These are phyloP conservation scores for Aplodontia rufa DNA, from an alignment of 2,113 vertebrate genomes.

Conservation along the genomic window DNA sequence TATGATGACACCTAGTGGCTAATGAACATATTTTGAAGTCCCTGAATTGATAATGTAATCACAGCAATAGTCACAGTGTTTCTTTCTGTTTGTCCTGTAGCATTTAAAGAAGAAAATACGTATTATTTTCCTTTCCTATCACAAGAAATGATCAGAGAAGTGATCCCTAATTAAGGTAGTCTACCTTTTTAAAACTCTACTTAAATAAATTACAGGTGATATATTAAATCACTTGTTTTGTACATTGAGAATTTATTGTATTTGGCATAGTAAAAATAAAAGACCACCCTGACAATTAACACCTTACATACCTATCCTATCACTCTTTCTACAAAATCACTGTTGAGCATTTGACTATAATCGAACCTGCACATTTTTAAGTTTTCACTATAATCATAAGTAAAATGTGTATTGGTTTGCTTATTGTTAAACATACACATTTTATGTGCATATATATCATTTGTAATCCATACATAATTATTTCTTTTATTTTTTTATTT, in stretches of 20 bases:
- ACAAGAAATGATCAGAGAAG: conserved; percentile 7
- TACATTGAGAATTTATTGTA: background rate
- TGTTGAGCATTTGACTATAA: background rate
- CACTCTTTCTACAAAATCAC: background rate
- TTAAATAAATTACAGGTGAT: background rate
- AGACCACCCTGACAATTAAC: background rate
- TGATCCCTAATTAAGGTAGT: background rate
- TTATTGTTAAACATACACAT: background rate
- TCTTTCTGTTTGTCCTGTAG: background rate
- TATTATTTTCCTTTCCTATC: background rate
- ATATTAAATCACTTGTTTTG: background rate
- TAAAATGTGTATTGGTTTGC: background rate
- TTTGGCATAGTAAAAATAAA: background rate
- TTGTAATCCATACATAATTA: background rate
- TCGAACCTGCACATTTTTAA: background rate
- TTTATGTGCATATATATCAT: background rate
- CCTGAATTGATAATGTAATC: background rate
- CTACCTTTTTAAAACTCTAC: background rate
- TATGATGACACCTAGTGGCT: conserved; percentile 74
- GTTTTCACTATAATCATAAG: background rate
- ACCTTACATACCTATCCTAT: too few relatives aligned
- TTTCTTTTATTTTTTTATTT: too few relatives aligned
- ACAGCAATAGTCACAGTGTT: background rate
- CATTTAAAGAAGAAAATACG: conserved; percentile 6
- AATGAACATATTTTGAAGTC: background rate